Percentiles rank a stretch among this genome's conserved stretches.
These are phyloP conservation scores for Choreutis nemorana DNA, from an alignment of 2,888 invertebrate species.

Conservation along the genomic window DNA sequence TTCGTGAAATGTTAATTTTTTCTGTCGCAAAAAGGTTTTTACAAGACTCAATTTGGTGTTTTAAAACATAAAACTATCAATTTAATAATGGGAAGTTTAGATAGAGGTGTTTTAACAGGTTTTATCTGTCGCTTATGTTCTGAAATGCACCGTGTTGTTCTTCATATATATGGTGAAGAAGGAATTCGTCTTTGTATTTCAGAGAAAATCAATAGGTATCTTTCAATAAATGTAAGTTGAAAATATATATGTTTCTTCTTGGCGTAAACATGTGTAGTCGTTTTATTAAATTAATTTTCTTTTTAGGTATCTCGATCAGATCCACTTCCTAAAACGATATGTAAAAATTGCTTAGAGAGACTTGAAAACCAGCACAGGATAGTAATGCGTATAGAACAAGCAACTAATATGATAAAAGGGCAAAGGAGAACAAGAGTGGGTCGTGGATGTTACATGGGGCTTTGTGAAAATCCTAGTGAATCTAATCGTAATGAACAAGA, in stretches of 20 bases:
- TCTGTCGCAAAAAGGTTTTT: no score
- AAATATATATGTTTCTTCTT: constrained; percentile 1
- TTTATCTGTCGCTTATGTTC: constrained; percentile 88
- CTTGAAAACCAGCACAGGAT: constrained; percentile 65
- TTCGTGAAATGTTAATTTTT: no score
- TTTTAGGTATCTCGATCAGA: constrained; percentile 69
- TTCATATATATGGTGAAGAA: constrained; percentile 84
- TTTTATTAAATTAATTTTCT: constrained; percentile 4
- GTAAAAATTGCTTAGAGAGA: constrained; percentile 66
- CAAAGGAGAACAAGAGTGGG: constrained; percentile 27
- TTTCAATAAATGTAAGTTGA: constrained; percentile 78
- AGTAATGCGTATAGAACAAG: constrained; percentile 53
- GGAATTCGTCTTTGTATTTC: constrained; percentile 78
- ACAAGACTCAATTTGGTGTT: not conserved
- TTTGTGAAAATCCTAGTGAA: constrained; percentile 22
- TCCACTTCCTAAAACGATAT: constrained; percentile 76
- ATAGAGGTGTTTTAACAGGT: constrained; percentile 81
- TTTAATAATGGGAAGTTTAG: constrained; percentile 79
- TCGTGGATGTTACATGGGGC: constrained; percentile 22
- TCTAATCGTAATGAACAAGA: no score
- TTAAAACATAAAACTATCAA: not conserved
- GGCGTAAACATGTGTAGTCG: not conserved
- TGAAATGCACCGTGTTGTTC: constrained; percentile 83
- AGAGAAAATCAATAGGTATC: constrained; percentile 81
- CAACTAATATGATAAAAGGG: constrained; percentile 44